These are phyloP conservation scores for Chironomus tepperi DNA, from an alignment of 1,140 invertebrate genomes.

Conservation along the genomic window DNA sequence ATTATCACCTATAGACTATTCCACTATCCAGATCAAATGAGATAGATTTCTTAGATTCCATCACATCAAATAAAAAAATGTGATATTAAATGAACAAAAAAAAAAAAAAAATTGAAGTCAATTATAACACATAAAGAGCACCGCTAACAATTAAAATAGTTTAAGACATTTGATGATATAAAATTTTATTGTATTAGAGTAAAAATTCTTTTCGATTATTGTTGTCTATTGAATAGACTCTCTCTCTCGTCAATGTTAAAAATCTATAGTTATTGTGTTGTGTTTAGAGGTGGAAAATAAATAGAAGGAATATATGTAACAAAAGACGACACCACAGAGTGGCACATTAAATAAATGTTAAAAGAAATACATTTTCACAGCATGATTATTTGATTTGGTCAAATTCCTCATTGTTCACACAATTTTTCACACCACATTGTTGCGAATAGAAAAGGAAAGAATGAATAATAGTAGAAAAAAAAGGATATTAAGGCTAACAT, in stretches of 20 bases:
- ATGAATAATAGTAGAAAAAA: not conserved
- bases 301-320: not conserved
- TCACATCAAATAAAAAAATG: not conserved
- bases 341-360: not conserved
- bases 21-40: not conserved
- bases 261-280: too few relatives aligned
- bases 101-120: too few relatives aligned
- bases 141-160: slow-evolving; percentile 13
- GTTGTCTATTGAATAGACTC: too few relatives aligned
- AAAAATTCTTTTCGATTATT: too few relatives aligned
- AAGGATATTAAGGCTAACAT: not conserved
- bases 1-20: too few relatives aligned
- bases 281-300: too few relatives aligned
- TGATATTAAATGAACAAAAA: too few relatives aligned
- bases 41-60: not conserved
- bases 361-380: slow-evolving; percentile 8
- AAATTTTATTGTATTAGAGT: not conserved
- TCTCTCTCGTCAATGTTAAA: too few relatives aligned
- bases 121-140: not conserved
- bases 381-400: slow-evolving; percentile 13
- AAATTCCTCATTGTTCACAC: not conserved
- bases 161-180: slow-evolving; percentile 9
- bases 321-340: not conserved
- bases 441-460: not conserved
- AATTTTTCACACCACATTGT: slow-evolving; percentile 7